These are phyloP conservation scores for Siniperca knerii DNA, from an alignment of 2,113 vertebrate genomes.

Conservation along the genomic window DNA sequence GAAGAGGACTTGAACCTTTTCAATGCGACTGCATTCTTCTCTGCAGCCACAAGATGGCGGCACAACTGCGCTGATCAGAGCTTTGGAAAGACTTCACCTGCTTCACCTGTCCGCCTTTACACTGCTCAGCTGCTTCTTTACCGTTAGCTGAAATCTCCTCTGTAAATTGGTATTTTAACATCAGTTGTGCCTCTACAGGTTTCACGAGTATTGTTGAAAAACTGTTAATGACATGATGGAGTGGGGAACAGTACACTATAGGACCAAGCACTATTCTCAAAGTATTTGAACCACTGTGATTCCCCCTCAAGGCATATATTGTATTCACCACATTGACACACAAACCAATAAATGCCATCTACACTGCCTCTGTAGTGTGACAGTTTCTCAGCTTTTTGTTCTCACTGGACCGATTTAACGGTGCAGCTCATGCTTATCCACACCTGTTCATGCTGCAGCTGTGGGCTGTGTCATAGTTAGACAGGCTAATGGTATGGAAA, in stretches of 20 bases:
- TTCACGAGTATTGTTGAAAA: neutral
- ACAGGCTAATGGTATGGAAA: slow-evolving; percentile 74
- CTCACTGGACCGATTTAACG: slow-evolving; percentile 1
- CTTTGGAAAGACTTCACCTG: neutral
- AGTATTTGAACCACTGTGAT: slow-evolving; percentile 10
- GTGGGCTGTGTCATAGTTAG: slow-evolving; percentile 19
- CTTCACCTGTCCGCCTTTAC: neutral
- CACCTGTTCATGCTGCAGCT: slow-evolving; percentile 9
- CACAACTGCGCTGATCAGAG: slow-evolving; percentile 1
- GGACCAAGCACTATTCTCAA: neutral
- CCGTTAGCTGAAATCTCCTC: neutral
- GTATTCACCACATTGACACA: slow-evolving; percentile 19
- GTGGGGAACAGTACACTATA: neutral
- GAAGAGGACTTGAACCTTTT: neutral
- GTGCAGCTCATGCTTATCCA: neutral
- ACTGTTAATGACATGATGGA: neutral
- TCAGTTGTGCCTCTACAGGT: slow-evolving; percentile 5
- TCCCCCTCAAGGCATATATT: neutral
- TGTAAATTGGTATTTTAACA: neutral
- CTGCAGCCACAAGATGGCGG: slow-evolving; percentile 65
- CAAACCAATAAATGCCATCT: slow-evolving; percentile 57
- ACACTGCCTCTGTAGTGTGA: neutral
- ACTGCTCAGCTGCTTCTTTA: neutral
- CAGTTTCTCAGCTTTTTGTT: slow-evolving; percentile 1
- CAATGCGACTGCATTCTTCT: neutral